Evolutionary conservation across 2,113 vertebrate species (phyloP).

Genomic region (Nothoprocta perdicaria): DNA sequence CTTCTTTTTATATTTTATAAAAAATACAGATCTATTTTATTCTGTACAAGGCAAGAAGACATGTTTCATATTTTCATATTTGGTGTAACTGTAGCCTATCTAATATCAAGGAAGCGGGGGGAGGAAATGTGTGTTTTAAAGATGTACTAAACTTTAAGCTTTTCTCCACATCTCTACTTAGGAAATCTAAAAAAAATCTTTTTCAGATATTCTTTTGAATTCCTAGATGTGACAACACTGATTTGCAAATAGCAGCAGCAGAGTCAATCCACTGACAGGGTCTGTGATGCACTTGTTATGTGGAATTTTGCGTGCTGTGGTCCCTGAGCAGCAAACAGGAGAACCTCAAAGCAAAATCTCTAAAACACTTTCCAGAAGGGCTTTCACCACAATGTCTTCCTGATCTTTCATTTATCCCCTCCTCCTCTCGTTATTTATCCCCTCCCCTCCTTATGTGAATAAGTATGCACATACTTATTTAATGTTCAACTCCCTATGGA

Average conservation of each 20-base stretch:
- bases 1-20: neutral
- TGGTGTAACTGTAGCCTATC: neutral
- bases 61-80: neutral
- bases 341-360: slow-evolving; percentile 13
- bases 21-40: neutral
- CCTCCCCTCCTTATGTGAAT: neutral
- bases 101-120: neutral
- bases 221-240: neutral
- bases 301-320: neutral
- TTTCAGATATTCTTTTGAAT: neutral
- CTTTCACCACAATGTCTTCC: neutral
- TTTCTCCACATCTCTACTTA: neutral
- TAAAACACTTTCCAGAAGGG: neutral
- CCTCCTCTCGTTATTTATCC: neutral
- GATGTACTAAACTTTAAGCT: neutral
- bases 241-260: neutral
- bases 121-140: neutral
- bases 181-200: neutral
- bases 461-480: neutral
- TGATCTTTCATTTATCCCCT: neutral
- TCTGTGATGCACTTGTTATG: neutral
- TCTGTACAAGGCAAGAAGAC: neutral
- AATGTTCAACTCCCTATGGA: neutral
- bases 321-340: neutral
- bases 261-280: neutral